Conservation (phyloP, 2,888 invertebrate genomes). For the Timandra comae region DNA sequence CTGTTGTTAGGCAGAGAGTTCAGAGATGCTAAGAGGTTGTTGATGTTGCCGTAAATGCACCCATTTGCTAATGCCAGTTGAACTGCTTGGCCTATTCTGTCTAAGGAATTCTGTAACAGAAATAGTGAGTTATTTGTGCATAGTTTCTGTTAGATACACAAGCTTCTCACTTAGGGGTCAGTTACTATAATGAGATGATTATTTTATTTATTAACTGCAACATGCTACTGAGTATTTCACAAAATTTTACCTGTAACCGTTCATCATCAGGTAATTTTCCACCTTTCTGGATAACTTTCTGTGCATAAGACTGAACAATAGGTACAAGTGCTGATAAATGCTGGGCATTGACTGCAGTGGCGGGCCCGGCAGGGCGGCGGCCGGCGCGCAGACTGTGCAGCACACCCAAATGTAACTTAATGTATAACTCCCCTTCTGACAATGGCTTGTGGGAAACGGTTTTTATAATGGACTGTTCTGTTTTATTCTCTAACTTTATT, state of each 20-base stretch:
- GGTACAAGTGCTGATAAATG: constrained; percentile 73
- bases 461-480: constrained; percentile 37
- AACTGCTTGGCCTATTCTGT: constrained; percentile 88
- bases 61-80: constrained; percentile 87
- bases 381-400: constrained; percentile 79
- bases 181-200: no score
- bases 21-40: constrained; percentile 78
- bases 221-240: no score
- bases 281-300: constrained; percentile 45
- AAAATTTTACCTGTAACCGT: constrained; percentile 48
- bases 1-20: constrained; percentile 80
- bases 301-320: constrained; percentile 60
- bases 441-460: constrained; percentile 33
- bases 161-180: no score
- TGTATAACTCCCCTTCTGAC: constrained; percentile 70
- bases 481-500: constrained; percentile 57
- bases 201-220: no score
- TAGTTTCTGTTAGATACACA: no score
- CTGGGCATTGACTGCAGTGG: constrained; percentile 80
- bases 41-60: constrained; percentile 88
- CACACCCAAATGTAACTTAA: constrained; percentile 81
- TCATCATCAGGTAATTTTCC: constrained; percentile 52
- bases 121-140: no score
- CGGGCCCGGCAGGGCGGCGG: constrained; percentile 61
- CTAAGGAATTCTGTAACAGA: constrained; percentile 78